A percentile compares a stretch with the other conserved stretches of the same genome.
phyloP scores from a whole-genome alignment of 2,888 invertebrate genomes.

The Eumerus sabulonum region DNA sequence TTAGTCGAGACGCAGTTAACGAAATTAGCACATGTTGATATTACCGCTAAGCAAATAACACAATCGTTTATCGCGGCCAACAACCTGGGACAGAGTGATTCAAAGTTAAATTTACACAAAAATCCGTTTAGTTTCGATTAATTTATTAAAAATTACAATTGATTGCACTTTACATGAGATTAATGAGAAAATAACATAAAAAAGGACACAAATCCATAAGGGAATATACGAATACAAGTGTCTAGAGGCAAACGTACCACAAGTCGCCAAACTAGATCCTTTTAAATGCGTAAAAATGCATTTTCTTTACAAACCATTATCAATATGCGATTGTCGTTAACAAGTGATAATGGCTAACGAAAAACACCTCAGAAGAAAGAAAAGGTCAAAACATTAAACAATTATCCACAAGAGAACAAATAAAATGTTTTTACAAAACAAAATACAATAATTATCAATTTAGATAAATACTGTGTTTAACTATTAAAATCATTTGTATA shows the following conservation, averaged over 20 bases:
- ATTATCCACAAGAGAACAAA: conserved; percentile 11
- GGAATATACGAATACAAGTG: too few species aligned
- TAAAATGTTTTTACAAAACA: conserved; percentile 8
- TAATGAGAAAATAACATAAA: conserved; percentile 29
- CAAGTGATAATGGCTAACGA: conserved; percentile 54
- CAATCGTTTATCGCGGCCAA: too few species aligned
- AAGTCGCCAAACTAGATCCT: too few species aligned
- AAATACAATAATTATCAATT: background rate
- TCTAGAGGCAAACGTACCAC: too few species aligned
- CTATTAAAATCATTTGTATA: too few species aligned
- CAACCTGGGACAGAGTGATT: too few species aligned
- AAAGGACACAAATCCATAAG: conserved; percentile 23
- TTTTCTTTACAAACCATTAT: too few species aligned
- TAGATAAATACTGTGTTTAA: conserved; percentile 29
- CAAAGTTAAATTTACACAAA: too few species aligned
- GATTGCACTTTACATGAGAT: conserved; percentile 55
- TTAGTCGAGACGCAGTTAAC: too few species aligned
- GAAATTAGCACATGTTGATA: too few species aligned
- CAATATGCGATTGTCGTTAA: background rate
- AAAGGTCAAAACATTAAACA: background rate
- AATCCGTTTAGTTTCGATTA: conserved; percentile 29
- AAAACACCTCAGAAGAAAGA: background rate
- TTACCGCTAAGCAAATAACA: too few species aligned
- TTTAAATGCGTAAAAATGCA: too few species aligned
- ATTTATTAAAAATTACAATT: conserved; percentile 52